Evolutionary conservation across 1,140 invertebrate species (phyloP).

Genomic region (Sinonovacula constricta): DNA sequence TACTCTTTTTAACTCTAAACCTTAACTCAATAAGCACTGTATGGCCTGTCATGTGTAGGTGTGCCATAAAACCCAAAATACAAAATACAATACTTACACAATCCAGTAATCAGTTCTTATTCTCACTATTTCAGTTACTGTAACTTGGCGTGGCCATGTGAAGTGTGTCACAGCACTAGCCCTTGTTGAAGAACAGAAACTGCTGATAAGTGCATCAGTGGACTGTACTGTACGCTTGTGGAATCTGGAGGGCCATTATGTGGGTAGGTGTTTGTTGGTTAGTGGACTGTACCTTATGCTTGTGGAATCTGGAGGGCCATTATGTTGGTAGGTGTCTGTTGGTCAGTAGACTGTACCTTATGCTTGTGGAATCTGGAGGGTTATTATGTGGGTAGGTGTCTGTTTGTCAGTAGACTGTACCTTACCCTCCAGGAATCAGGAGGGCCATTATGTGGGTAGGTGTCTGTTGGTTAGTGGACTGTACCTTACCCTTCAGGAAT

Average conservation of each 20-base stretch:
- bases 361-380: conserved; percentile 77
- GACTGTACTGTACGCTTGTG: conserved; percentile 78
- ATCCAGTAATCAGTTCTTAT: too few species aligned
- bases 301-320: conserved; percentile 77
- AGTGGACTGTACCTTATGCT: conserved; percentile 77
- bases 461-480: too few species aligned
- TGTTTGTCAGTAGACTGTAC: too few species aligned
- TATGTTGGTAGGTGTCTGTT: conserved; percentile 78
- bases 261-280: conserved; percentile 72
- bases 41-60: too few species aligned
- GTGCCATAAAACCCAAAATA: too few species aligned
- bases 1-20: too few species aligned
- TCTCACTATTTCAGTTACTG: conserved; percentile 74
- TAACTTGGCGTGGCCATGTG: conserved; percentile 77
- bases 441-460: too few species aligned
- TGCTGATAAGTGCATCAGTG: conserved; percentile 76
- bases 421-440: too few species aligned
- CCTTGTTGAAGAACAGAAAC: conserved; percentile 74
- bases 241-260: conserved; percentile 77
- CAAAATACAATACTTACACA: too few species aligned
- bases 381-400: conserved; percentile 78
- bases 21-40: too few species aligned
- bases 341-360: conserved; percentile 78
- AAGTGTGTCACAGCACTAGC: conserved; percentile 73
- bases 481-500: too few species aligned